Base-by-base conservation (phyloP, 2,888 invertebrate genomes). In the Megamerina dolium region DNA sequence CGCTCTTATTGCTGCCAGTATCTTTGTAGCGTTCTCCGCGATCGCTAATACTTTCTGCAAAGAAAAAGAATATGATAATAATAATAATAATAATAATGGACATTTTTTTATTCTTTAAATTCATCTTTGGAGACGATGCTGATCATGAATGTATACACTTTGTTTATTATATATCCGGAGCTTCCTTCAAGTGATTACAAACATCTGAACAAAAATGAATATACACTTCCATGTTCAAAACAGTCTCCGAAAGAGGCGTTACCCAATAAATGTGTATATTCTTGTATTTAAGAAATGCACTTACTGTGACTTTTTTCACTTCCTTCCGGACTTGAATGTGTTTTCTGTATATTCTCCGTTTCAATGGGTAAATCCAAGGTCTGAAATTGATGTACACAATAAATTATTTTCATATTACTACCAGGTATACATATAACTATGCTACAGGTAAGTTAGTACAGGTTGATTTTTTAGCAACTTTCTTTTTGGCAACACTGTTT, bases 351-450 rank as follows among this genome's bases (percentile, higher is more conserved):
- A 56, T 58, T 85, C 64, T 88, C 89, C 63, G 82, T 83, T 64
- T 85, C 85, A 63, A 83, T 79, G 47, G 87, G 87, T 62, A 94
- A 80, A 73, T 93, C 87, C 62, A 93, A 76, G 56, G 91, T 87
- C 92, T 92, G 74, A 42, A 32, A 38, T 19, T 9, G 17, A 30
- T n/a, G n/a, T n/a, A n/a, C n/a, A n/a, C n/a, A n/a, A n/a, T n/a
- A n/a, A n/a, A n/a, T n/a, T n/a, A n/a, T n/a, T n/a, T n/a, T n/a
- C n/a, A n/a, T n/a, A n/a, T n/a, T n/a, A n/a, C n/a, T n/a, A n/a
- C n/a, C n/a, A n/a, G n/a, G n/a, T n/a, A n/a, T n/a, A n/a, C n/a
- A n/a, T n/a, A n/a, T n/a, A n/a, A n/a, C n/a, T n/a, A n/a, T n/a
- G n/a, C n/a, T n/a, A n/a, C n/a, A n/a, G n/a, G n/a, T n/a, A n/a